These are phyloP conservation scores for Desoria tigrina DNA, from an alignment of 2,888 invertebrate genomes.

Conservation along the genomic window DNA sequence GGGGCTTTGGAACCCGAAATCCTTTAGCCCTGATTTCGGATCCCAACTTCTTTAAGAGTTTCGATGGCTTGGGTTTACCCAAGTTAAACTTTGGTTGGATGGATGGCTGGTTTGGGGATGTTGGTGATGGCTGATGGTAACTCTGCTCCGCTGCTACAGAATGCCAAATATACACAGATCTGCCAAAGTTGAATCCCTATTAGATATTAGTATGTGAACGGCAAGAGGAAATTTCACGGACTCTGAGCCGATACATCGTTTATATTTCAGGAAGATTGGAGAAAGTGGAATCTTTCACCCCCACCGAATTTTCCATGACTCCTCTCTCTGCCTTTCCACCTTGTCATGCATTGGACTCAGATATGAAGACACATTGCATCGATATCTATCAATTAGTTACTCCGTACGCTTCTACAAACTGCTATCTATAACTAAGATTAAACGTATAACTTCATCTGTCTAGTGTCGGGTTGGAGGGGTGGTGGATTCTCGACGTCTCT, in stretches of 20 bases:
- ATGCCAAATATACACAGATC: no score
- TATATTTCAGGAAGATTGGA: conserved; percentile 28
- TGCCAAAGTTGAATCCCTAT: neutral
- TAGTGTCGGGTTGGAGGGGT: neutral
- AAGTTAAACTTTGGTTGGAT: conserved; percentile 9
- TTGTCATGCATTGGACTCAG: neutral
- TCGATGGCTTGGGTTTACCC: conserved; percentile 3
- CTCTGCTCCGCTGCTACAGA: no score
- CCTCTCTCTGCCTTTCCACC: conserved; percentile 2
- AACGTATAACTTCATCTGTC: no score
- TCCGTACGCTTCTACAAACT: neutral
- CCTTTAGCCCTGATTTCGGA: neutral
- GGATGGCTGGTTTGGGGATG: conserved; percentile 2
- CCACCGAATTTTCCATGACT: no score
- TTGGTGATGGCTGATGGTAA: no score
- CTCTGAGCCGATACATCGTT: conserved; percentile 41
- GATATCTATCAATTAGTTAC: conserved; percentile 11
- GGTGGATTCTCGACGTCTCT: neutral
- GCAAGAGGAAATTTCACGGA: conserved; percentile 38
- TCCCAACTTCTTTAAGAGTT: conserved; percentile 7
- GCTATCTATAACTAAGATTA: no score
- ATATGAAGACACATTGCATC: neutral
- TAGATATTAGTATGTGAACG: conserved; percentile 32
- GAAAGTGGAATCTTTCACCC: conserved; percentile 20
- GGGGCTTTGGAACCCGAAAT: neutral